phyloP scores from a whole-genome alignment of 2,113 vertebrate species.

The Gymnogyps californianus region DNA sequence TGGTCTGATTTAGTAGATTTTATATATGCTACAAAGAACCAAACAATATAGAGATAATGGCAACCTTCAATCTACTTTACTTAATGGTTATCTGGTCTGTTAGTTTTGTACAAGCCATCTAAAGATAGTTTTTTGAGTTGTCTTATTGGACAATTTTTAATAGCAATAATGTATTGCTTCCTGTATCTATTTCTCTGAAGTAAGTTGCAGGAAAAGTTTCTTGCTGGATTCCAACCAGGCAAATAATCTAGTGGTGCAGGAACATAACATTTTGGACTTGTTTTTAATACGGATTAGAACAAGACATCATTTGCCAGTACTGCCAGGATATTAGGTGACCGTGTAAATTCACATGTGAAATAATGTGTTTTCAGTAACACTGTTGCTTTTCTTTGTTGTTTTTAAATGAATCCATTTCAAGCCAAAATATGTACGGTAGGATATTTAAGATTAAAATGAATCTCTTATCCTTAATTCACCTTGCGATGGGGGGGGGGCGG shows the following conservation, averaged over 20 bases:
- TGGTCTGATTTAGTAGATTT: background rate
- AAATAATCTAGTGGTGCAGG: background rate
- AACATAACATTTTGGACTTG: background rate
- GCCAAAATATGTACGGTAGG: background rate
- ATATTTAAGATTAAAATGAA: background rate
- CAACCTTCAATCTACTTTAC: constrained; percentile 14
- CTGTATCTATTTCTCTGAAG: constrained; percentile 27
- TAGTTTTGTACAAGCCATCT: constrained; percentile 21
- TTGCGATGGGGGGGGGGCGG: background rate
- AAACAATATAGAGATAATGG: background rate
- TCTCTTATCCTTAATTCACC: background rate
- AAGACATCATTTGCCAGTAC: background rate
- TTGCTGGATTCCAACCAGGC: background rate
- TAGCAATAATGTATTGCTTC: constrained; percentile 44
- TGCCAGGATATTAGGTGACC: background rate
- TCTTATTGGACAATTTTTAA: constrained; percentile 11
- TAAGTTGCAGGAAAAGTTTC: background rate
- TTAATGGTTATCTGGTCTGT: constrained; percentile 29
- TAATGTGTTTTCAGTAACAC: background rate
- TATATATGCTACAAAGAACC: background rate
- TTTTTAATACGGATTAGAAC: background rate
- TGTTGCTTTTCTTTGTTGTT: background rate
- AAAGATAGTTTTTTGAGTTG: constrained; percentile 35
- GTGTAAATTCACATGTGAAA: background rate
- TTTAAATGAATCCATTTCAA: background rate